These are phyloP conservation scores for Stomorhina lunata DNA, from an alignment of 2,888 invertebrate species.

Conservation along the genomic window DNA sequence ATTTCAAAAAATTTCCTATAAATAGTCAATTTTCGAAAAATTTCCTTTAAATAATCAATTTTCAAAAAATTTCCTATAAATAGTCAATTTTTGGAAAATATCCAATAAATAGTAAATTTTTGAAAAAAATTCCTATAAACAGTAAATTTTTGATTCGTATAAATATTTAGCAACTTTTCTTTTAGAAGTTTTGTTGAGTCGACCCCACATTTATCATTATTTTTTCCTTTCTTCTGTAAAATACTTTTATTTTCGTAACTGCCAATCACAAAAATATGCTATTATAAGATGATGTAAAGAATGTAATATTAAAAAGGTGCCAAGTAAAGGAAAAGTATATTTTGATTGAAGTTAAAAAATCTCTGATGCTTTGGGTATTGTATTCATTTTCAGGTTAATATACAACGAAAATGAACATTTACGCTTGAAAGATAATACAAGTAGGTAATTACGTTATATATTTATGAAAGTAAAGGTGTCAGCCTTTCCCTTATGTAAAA, in stretches of 20 bases:
- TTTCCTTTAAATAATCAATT: too few relatives aligned
- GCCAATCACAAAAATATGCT: constrained; percentile 41
- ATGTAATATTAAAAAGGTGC: constrained; percentile 10
- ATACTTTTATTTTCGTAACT: constrained; percentile 30
- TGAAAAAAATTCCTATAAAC: too few relatives aligned
- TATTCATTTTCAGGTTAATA: not conserved
- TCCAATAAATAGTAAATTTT: too few relatives aligned
- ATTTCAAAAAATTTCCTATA: too few relatives aligned
- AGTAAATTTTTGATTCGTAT: too few relatives aligned
- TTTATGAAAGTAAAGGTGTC: not conserved
- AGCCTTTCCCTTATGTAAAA: not conserved
- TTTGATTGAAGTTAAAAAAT: not conserved
- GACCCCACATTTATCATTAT: too few relatives aligned
- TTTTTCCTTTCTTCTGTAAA: not conserved
- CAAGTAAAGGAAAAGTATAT: not conserved
- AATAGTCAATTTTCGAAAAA: too few relatives aligned
- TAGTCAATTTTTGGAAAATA: too few relatives aligned
- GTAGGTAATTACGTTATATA: not conserved
- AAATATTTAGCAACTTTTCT: too few relatives aligned
- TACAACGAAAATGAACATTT: not conserved
- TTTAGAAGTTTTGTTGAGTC: too few relatives aligned
- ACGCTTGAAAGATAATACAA: not conserved
- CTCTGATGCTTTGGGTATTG: not conserved
- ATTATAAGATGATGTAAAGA: constrained; percentile 28
- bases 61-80: too few relatives aligned